Evolutionary conservation across 2,888 invertebrate species (phyloP).

Genomic region (Melieria crassipennis): DNA sequence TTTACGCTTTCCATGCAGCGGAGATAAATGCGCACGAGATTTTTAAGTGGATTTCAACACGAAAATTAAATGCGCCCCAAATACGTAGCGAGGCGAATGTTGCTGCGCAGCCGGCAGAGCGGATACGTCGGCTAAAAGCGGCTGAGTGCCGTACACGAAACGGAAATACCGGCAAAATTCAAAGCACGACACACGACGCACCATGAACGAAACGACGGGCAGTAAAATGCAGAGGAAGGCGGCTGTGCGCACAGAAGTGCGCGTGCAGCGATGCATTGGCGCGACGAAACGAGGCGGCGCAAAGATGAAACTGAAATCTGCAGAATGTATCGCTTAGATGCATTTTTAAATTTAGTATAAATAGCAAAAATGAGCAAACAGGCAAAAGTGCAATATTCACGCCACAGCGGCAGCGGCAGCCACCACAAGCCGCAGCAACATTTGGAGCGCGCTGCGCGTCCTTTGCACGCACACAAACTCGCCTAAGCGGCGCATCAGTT

Average conservation of each 20-base stretch:
- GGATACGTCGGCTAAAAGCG: conserved; percentile 58
- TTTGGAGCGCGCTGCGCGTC: not conserved
- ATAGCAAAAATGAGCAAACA: conserved; percentile 24
- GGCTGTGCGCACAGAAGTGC: not conserved
- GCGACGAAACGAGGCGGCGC: not conserved
- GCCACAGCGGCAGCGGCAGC: conserved; percentile 1
- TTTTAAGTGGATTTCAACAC: too few species aligned
- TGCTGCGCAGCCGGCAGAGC: conserved; percentile 33
- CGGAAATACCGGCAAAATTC: conserved; percentile 46
- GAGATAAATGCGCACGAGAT: too few species aligned
- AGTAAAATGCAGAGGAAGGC: conserved; percentile 10
- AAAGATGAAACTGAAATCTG: conserved; percentile 23
- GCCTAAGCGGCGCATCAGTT: not conserved
- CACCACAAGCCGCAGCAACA: not conserved
- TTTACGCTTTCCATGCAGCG: too few species aligned
- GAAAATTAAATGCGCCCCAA: conserved; percentile 48
- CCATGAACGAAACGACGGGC: conserved; percentile 6
- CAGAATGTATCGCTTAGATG: conserved; percentile 31
- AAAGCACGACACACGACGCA: conserved; percentile 1
- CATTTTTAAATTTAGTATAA: conserved; percentile 29
- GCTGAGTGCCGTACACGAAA: conserved; percentile 58
- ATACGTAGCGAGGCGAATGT: conserved; percentile 38
- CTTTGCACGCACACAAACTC: not conserved
- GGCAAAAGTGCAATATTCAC: conserved; percentile 8
- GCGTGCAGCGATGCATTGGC: not conserved